phyloP scores from a whole-genome alignment of 2,113 vertebrate species.

The Herpetotheres cachinnans region DNA sequence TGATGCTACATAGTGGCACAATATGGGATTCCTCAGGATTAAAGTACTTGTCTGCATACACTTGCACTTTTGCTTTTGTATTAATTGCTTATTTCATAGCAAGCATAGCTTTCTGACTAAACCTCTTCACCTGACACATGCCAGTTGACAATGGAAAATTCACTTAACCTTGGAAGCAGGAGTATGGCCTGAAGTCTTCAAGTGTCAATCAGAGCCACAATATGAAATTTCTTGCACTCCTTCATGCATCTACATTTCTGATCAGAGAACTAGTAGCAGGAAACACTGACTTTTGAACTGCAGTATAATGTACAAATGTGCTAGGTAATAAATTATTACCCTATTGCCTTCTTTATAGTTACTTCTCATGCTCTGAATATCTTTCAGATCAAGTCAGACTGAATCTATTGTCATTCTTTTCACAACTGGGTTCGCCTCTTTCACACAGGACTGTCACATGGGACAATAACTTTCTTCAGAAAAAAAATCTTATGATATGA shows the following conservation, averaged over 20 bases:
- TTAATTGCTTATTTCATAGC: conserved; percentile 34
- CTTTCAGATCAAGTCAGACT: neutral
- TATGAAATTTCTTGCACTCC: neutral
- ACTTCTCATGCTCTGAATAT: neutral
- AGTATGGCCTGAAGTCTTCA: neutral
- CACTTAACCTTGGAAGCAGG: neutral
- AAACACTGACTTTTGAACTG: neutral
- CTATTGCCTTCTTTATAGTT: neutral
- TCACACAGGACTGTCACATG: neutral
- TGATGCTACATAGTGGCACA: neutral
- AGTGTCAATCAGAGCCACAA: neutral
- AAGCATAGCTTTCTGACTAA: neutral
- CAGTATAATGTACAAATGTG: neutral
- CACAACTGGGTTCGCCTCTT: neutral
- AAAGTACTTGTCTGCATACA: neutral
- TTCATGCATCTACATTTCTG: neutral
- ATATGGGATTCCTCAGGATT: neutral
- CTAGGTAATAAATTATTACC: neutral
- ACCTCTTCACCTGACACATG: neutral
- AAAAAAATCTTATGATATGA: neutral
- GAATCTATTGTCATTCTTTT: neutral
- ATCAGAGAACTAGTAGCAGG: neutral
- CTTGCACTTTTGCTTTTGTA: neutral
- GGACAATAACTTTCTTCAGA: neutral
- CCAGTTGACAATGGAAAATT: neutral